Conservation (phyloP, 2,888 invertebrate genomes). For the Drosophila pegasa region DNA sequence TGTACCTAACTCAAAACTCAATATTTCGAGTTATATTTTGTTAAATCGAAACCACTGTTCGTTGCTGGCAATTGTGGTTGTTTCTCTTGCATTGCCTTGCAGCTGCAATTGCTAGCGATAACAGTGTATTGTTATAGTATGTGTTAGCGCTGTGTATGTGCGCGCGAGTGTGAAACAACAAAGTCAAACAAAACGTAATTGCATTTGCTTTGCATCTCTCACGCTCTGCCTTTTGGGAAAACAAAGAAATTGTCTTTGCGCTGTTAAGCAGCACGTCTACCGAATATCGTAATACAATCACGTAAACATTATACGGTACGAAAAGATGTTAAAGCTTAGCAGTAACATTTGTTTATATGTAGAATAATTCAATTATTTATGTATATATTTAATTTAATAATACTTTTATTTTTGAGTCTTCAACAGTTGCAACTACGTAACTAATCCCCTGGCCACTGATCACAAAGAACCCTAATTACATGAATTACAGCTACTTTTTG, state of each 20-base stretch:
- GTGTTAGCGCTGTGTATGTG: slow-evolving; percentile 18
- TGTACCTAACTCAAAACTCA: not conserved
- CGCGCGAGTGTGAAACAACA: slow-evolving; percentile 41
- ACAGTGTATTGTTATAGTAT: slow-evolving; percentile 36
- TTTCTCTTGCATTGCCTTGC: slow-evolving; percentile 42
- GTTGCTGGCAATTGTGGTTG: slow-evolving; percentile 11
- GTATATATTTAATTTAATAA: slow-evolving; percentile 8
- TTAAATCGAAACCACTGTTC: slow-evolving; percentile 34
- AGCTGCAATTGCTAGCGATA: slow-evolving; percentile 57
- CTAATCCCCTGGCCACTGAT: not conserved
- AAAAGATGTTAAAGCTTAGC: not conserved
- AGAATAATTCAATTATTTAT: not conserved
- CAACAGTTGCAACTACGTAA: not conserved
- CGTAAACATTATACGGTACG: slow-evolving; percentile 16
- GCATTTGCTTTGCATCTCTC: slow-evolving; percentile 48
- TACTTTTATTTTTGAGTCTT: not conserved
- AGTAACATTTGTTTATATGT: not conserved
- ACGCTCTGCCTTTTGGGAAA: slow-evolving; percentile 15
- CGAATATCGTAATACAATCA: slow-evolving; percentile 40
- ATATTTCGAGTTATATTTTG: not conserved
- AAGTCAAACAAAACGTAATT: slow-evolving; percentile 55
- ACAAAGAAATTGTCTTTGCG: slow-evolving; percentile 44
- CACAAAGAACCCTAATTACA: slow-evolving; percentile 57
- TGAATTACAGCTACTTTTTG: slow-evolving; percentile 39
- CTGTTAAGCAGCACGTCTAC: slow-evolving; percentile 21